These are phyloP conservation scores for Geotrypetes seraphini DNA, from an alignment of 2,797 vertebrate species.

Conservation along the genomic window DNA sequence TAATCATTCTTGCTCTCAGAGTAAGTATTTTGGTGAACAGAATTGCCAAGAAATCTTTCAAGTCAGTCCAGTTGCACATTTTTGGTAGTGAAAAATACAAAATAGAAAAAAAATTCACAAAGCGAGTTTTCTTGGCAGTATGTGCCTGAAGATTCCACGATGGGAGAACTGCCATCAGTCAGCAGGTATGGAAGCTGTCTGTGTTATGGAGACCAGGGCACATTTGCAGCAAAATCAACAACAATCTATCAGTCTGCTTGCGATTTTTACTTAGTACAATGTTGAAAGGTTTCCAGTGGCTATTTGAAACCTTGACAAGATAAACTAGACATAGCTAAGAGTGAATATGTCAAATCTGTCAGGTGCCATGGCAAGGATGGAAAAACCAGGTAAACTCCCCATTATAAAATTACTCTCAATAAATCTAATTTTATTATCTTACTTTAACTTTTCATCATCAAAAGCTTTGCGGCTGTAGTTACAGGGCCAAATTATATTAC, in stretches of 20 bases:
- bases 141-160: conserved; percentile 10
- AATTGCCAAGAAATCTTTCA: conserved; percentile 40
- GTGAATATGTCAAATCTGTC: conserved; percentile 21
- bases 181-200: conserved; percentile 26
- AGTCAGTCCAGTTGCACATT: conserved; percentile 27
- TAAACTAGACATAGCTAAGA: conserved; percentile 18
- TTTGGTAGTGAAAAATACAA: conserved; percentile 38
- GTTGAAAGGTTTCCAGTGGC: conserved; percentile 37
- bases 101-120: conserved; percentile 44
- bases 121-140: conserved; percentile 41
- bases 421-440: conserved; percentile 18
- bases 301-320: conserved; percentile 34
- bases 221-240: conserved; percentile 44
- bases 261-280: conserved; percentile 36
- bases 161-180: conserved; percentile 21
- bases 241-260: conserved; percentile 49
- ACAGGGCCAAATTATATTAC: conserved; percentile 10
- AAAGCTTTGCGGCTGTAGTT: conserved; percentile 18
- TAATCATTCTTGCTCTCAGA: conserved; percentile 58
- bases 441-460: conserved; percentile 17
- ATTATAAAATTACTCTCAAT: conserved; percentile 7
- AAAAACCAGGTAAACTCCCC: conserved; percentile 21
- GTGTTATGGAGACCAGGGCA: conserved; percentile 38
- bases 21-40: conserved; percentile 41
- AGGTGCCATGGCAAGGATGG: conserved; percentile 18